These are phyloP conservation scores for Cheilosia soror DNA, from an alignment of 2,888 invertebrate genomes.

Conservation along the genomic window DNA sequence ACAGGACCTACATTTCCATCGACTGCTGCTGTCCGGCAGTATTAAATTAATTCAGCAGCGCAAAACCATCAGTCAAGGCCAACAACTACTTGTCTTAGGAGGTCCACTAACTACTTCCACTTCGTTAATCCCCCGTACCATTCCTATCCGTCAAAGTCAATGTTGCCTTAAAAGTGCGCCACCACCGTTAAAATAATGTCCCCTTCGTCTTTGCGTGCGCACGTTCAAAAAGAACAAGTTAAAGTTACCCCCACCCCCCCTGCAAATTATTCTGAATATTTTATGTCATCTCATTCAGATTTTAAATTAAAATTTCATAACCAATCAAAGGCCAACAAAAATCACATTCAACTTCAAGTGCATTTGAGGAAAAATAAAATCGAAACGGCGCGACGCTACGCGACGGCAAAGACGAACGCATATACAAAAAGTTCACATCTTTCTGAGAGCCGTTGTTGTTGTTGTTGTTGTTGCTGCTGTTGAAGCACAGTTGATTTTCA, in stretches of 20 bases:
- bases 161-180: background rate
- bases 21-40: slow-evolving; percentile 1
- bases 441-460: slow-evolving; percentile 8
- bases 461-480: slow-evolving; percentile 15
- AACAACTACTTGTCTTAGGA: slow-evolving; percentile 46
- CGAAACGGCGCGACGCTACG: slow-evolving; percentile 18
- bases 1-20: slow-evolving; percentile 27
- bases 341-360: slow-evolving; percentile 66
- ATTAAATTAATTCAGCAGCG: background rate
- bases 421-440: slow-evolving; percentile 46
- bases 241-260: slow-evolving; percentile 1
- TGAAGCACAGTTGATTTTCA: slow-evolving; percentile 40
- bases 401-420: slow-evolving; percentile 2
- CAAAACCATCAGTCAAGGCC: slow-evolving; percentile 58
- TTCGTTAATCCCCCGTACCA: slow-evolving; percentile 3
- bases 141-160: background rate
- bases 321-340: slow-evolving; percentile 68
- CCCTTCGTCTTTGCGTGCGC: background rate
- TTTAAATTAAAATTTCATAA: slow-evolving; percentile 70
- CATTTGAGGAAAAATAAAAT: slow-evolving; percentile 47
- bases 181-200: background rate
- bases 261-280: slow-evolving; percentile 49
- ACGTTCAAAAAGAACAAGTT: background rate
- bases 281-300: slow-evolving; percentile 60
- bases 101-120: slow-evolving; percentile 28